Evolutionary conservation across 2,888 invertebrate species (phyloP).

Genomic region (Tipula vernalis): DNA sequence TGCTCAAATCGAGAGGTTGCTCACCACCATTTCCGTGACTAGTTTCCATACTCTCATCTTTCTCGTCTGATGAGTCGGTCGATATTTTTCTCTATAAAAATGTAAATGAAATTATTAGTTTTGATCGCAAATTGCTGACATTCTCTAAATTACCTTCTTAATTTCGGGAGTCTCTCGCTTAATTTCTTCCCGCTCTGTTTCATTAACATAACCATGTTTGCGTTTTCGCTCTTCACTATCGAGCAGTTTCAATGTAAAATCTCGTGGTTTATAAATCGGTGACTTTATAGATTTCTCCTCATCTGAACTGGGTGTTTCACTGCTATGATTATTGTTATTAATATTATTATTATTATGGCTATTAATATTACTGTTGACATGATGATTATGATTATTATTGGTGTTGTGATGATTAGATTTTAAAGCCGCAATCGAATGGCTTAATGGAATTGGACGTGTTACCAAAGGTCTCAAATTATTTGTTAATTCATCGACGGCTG

Average conservation of each 20-base stretch:
- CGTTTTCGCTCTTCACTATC: not conserved
- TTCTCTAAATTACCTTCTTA: not conserved
- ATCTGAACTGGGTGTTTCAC: constrained; percentile 14
- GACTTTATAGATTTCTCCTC: constrained; percentile 21
- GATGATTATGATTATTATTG: not conserved
- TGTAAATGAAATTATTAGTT: not conserved
- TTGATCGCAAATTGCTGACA: not conserved
- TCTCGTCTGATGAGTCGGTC: constrained; percentile 13
- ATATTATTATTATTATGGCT: not conserved
- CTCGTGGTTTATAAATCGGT: constrained; percentile 15
- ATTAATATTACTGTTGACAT: not conserved
- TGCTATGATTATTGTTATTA: not conserved
- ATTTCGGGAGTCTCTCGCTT: not conserved
- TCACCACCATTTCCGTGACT: constrained; percentile 38
- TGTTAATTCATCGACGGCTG: constrained; percentile 51
- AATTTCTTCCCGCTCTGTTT: not conserved
- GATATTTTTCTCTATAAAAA: constrained; percentile 4
- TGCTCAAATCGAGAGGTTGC: constrained; percentile 63
- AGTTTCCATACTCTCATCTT: constrained; percentile 26
- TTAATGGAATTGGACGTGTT: constrained; percentile 38
- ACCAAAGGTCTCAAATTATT: constrained; percentile 53
- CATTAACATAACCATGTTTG: not conserved
- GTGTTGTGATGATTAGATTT: not conserved
- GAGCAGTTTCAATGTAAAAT: not conserved
- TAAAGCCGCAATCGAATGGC: not conserved